Percentiles rank a stretch among this genome's conserved stretches.
phyloP scores from a whole-genome alignment of 2,888 invertebrate species.

The Apodemia zela region DNA sequence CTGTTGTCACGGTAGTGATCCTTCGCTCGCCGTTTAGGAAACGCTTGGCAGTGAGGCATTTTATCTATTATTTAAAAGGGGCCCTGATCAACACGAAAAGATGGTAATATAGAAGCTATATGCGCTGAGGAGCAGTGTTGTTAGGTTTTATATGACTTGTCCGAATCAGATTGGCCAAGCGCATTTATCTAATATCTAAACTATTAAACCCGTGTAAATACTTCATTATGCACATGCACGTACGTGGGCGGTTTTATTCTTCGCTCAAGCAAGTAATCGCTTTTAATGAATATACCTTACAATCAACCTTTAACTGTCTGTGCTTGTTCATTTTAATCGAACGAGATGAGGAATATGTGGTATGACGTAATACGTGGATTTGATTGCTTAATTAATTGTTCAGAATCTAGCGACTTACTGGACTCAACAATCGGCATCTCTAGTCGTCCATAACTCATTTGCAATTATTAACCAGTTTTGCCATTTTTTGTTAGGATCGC shows the following conservation, averaged over 20 bases:
- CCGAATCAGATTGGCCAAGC: slow-evolving; percentile 19
- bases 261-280: slow-evolving; percentile 30
- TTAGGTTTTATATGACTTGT: background rate
- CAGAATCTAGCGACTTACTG: background rate
- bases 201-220: slow-evolving; percentile 11
- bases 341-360: background rate
- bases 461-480: slow-evolving; percentile 6
- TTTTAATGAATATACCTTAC: slow-evolving; percentile 32
- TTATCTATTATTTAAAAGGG: too few relatives aligned
- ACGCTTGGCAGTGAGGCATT: too few relatives aligned
- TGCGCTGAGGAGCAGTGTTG: too few relatives aligned
- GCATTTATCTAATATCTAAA: background rate
- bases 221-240: slow-evolving; percentile 12
- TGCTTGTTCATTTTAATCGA: background rate
- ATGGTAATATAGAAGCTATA: too few relatives aligned
- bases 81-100: too few relatives aligned
- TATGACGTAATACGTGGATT: slow-evolving; percentile 3
- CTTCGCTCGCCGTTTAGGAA: too few relatives aligned
- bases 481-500: slow-evolving; percentile 25
- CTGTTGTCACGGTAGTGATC: too few relatives aligned
- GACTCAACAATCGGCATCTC: background rate
- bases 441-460: background rate
- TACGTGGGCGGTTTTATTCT: slow-evolving; percentile 23
- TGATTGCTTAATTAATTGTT: slow-evolving; percentile 12
- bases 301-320: slow-evolving; percentile 22